Percentiles rank a stretch among this genome's conserved stretches.
These are phyloP conservation scores for Papilio demoleus DNA, from an alignment of 2,888 invertebrate species.

Conservation along the genomic window DNA sequence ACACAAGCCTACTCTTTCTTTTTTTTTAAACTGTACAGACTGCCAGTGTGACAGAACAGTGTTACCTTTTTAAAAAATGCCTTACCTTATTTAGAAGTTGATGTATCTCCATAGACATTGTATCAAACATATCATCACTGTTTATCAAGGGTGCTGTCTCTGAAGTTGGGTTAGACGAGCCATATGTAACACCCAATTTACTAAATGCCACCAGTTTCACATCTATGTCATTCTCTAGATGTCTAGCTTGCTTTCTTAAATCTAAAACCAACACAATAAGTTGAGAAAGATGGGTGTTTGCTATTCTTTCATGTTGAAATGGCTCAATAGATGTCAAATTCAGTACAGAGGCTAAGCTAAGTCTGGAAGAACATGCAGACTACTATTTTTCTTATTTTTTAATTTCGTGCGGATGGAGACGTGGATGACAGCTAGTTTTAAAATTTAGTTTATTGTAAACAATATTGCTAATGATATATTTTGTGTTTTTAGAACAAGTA, in stretches of 20 bases:
- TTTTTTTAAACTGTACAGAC: background rate
- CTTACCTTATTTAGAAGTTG: slow-evolving; percentile 90
- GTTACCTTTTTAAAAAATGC: background rate
- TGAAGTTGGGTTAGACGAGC: slow-evolving; percentile 79
- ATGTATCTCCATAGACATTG: slow-evolving; percentile 96
- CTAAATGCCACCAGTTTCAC: slow-evolving; percentile 97
- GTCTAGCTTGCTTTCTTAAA: slow-evolving; percentile 95
- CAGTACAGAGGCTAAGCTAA: too few relatives aligned
- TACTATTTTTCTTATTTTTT: too few relatives aligned
- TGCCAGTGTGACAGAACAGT: too few relatives aligned
- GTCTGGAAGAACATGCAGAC: too few relatives aligned
- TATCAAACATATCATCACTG: slow-evolving; percentile 95
- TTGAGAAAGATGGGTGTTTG: background rate
- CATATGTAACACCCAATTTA: slow-evolving; percentile 92
- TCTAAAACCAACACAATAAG: slow-evolving; percentile 81
- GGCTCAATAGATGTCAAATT: too few relatives aligned
- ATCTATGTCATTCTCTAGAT: slow-evolving; percentile 98
- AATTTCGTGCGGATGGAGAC: too few relatives aligned
- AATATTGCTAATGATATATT: too few relatives aligned
- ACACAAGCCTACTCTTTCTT: too few relatives aligned
- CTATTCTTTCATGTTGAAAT: too few relatives aligned
- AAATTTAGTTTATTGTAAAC: too few relatives aligned
- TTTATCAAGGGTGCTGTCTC: slow-evolving; percentile 94
- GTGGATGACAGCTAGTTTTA: too few relatives aligned
- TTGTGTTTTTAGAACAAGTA: too few relatives aligned